Base-by-base conservation (phyloP, 1,140 invertebrate genomes). In the Calliopsis andreniformis region DNA sequence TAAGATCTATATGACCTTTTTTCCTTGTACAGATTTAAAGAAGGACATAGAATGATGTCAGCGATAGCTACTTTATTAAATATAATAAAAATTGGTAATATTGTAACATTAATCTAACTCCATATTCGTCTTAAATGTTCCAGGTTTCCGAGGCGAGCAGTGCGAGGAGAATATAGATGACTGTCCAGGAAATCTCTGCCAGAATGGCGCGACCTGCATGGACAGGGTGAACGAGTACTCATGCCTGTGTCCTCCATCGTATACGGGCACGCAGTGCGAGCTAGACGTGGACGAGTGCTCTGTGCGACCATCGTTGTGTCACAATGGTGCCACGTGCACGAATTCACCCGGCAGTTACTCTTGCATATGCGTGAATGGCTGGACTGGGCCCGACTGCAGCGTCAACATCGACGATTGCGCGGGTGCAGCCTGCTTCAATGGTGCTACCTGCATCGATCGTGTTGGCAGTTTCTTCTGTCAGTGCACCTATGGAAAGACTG, bases 341-440 rank as follows among this genome's bases (percentile, higher is more conserved):
- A 99, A 99, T 92, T 96, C 96, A 0, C 93, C 95, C 28, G 97
- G 97, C 47, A 96, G 97, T 7, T 99, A 96, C 92, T 96, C 96
- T 1, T 99, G 98, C 92, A 98, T 99, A 86, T 99, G 98, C 90
- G 97, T 98, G 39, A 98, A 98, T 87, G 98, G 98, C 20, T 98
- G 97, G 97, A 97, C 96, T 0, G 98, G 97, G 4, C 93, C 95
- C 0, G 97, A 98, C 86, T 99, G 98, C 90, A 96, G 96, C 20
- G 94, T 96, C 83, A 98, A 99, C 92, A 98, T 98, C 84, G 97
- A 98, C 90, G 98, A 99, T 90, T 99, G 98, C 89, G 96, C 95
- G 2, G 96, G 95, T 25, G 96, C 97, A 0, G 96, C 98, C 0
- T 99, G 99, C 91, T 98, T 98, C 91, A 98, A 99, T 87, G 98